Evolutionary conservation across 2,888 invertebrate genomes (phyloP).

Genomic region (Spilarctia lutea): DNA sequence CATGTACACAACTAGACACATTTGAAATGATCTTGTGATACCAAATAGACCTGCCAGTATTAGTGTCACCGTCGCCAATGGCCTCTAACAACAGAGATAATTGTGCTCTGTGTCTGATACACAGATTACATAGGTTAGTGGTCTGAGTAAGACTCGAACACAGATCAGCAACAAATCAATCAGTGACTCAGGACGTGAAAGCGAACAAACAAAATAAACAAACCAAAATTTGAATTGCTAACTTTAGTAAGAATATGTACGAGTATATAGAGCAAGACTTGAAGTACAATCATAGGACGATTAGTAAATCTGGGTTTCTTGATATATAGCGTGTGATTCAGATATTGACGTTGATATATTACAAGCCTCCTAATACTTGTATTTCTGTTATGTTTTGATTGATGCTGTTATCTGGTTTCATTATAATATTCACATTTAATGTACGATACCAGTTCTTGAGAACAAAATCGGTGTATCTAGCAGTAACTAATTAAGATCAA

Average conservation of each 20-base stretch:
- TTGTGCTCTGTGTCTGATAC: neutral
- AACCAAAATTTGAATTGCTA: neutral
- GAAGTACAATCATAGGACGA: neutral
- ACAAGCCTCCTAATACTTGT: neutral
- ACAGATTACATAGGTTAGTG: neutral
- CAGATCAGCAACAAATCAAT: no score
- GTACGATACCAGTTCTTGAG: neutral
- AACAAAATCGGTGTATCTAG: neutral
- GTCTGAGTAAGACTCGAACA: no score
- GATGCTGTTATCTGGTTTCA: neutral
- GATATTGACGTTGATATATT: conserved; percentile 7
- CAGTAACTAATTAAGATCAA: no score
- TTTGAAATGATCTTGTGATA: no score
- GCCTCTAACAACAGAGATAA: neutral
- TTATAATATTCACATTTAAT: neutral
- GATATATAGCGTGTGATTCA: neutral
- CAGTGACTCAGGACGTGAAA: no score
- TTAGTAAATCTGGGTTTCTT: neutral
- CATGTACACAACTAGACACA: neutral
- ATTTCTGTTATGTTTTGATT: neutral
- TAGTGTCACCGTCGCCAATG: no score
- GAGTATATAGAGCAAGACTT: neutral
- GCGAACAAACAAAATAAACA: neutral
- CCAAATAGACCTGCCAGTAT: no score
- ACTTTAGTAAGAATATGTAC: neutral